phyloP scores from a whole-genome alignment of 2,888 invertebrate genomes.

The Lacanobia oleracea region DNA sequence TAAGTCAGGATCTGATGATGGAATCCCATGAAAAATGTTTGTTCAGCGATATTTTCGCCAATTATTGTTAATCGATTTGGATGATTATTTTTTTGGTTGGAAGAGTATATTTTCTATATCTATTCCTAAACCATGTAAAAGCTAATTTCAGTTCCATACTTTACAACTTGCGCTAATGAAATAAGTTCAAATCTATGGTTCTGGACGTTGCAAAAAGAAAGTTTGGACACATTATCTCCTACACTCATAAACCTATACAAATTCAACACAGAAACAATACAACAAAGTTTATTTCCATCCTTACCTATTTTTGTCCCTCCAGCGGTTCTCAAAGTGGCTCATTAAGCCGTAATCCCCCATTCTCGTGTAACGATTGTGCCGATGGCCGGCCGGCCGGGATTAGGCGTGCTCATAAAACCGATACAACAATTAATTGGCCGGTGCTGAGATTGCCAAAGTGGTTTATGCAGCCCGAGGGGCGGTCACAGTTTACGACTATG shows the following conservation, averaged over 20 bases:
- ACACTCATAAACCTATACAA: not conserved
- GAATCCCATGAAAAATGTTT: too few species aligned
- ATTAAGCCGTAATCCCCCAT: conserved; percentile 53
- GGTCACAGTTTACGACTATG: conserved; percentile 1
- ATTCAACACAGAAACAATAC: conserved; percentile 33
- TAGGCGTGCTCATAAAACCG: conserved; percentile 67
- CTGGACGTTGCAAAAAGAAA: not conserved
- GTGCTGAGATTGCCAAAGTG: conserved; percentile 60
- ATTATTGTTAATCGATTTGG: too few species aligned
- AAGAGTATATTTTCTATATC: too few species aligned
- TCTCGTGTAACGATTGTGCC: conserved; percentile 62
- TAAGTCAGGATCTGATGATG: too few species aligned
- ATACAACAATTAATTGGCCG: conserved; percentile 69
- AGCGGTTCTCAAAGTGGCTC: conserved; percentile 57
- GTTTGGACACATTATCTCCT: not conserved
- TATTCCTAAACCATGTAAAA: not conserved
- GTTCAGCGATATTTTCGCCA: too few species aligned
- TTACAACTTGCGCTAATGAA: not conserved
- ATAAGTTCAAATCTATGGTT: not conserved
- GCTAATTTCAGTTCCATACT: not conserved
- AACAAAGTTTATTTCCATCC: conserved; percentile 51
- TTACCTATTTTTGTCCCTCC: conserved; percentile 41
- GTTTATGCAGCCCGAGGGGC: conserved; percentile 19
- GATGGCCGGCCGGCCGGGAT: conserved; percentile 57
- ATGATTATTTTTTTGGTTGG: too few species aligned